phyloP scores from a whole-genome alignment of 2,797 vertebrate genomes.

The Mormyrus hasselquistii region DNA sequence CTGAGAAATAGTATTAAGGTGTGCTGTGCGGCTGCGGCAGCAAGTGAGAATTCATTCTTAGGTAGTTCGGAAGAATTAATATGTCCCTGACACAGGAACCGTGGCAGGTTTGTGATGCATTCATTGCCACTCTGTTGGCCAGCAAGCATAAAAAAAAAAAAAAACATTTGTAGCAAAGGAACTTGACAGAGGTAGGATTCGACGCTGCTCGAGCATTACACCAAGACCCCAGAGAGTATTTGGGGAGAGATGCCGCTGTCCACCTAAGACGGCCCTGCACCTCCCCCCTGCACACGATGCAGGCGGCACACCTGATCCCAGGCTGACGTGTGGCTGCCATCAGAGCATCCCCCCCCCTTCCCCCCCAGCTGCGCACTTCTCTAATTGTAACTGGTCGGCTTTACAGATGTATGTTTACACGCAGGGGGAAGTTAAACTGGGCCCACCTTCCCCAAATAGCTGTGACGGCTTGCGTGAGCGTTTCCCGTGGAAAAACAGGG shows the following conservation, averaged over 20 bases:
- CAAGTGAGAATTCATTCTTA: background rate
- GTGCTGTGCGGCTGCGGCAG: background rate
- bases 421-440: background rate
- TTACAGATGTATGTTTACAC: background rate
- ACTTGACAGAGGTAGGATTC: background rate
- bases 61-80: background rate
- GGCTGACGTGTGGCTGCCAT: background rate
- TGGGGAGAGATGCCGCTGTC: background rate
- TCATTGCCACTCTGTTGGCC: background rate
- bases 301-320: background rate
- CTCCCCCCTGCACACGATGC: background rate
- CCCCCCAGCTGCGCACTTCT: background rate
- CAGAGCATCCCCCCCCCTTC: background rate
- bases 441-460: conserved; percentile 5
- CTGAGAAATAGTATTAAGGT: background rate
- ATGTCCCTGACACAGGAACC: background rate
- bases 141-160: background rate
- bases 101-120: background rate
- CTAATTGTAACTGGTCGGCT: background rate
- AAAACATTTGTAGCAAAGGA: background rate
- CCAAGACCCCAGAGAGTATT: background rate
- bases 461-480: background rate
- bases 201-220: background rate
- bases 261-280: background rate
- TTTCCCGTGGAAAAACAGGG: background rate